Percentiles rank a stretch among this genome's conserved stretches.
phyloP scores from a whole-genome alignment of 2,797 vertebrate species.

The Lithobates sylvaticus region DNA sequence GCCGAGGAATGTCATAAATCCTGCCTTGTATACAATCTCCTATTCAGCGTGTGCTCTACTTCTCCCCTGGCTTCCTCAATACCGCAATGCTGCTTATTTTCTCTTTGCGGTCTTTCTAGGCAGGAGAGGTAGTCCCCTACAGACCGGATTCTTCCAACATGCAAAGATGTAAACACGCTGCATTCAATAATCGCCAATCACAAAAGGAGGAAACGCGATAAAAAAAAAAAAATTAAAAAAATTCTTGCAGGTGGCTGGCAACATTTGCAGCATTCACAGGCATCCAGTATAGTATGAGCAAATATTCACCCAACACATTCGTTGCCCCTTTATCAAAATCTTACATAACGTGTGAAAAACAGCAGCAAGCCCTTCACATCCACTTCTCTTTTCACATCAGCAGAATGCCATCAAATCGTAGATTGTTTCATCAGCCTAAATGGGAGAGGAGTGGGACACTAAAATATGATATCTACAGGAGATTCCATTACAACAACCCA shows the following conservation, averaged over 20 bases:
- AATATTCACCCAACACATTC: neutral
- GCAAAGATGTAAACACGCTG: neutral
- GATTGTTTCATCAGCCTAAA: neutral
- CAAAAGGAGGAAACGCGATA: no score
- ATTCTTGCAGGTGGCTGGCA: constrained; percentile 2
- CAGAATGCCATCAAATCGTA: neutral
- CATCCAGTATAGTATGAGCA: neutral
- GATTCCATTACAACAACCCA: constrained; percentile 33
- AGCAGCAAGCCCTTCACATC: neutral
- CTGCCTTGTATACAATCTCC: neutral
- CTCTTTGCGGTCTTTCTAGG: constrained; percentile 17
- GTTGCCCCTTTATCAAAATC: neutral
- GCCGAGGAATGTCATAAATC: neutral
- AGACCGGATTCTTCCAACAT: neutral
- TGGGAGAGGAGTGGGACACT: neutral
- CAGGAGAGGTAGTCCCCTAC: constrained; percentile 5
- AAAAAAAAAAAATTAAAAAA: neutral
- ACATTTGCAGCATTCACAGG: neutral
- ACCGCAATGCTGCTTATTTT: constrained; percentile 32
- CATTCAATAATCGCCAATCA: constrained; percentile 5
- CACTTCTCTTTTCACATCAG: neutral
- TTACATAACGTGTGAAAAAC: neutral
- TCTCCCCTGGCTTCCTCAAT: constrained; percentile 22
- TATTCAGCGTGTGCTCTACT: neutral
- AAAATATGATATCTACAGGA: constrained; percentile 16